These are phyloP conservation scores for Apamea sordens DNA, from an alignment of 2,888 invertebrate genomes.

Conservation along the genomic window DNA sequence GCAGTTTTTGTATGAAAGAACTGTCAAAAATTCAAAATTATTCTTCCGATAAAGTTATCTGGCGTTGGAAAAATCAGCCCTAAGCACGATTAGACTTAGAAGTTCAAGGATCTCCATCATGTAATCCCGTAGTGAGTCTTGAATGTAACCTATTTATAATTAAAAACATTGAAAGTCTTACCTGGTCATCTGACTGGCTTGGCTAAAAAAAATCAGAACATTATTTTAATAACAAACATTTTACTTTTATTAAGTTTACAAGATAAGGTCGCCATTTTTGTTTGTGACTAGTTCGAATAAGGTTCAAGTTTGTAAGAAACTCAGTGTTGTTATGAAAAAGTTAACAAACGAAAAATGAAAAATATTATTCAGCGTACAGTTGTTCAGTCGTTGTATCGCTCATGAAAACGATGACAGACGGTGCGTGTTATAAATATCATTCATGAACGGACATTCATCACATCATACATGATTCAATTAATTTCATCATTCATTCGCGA, in stretches of 20 bases:
- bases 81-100: background rate
- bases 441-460: background rate
- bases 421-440: background rate
- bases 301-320: background rate
- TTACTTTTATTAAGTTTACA: background rate
- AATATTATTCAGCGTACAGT: background rate
- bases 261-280: too few species aligned
- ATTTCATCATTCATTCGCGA: background rate
- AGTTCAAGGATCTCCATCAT: background rate
- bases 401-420: background rate
- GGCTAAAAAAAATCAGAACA: constrained; percentile 12
- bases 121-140: background rate
- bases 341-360: background rate
- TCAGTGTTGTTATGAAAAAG: background rate
- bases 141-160: background rate
- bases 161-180: background rate
- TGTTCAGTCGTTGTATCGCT: background rate
- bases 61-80: too few species aligned
- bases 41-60: too few species aligned
- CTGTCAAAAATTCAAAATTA: too few species aligned
- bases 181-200: constrained; percentile 41
- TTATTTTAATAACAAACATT: background rate
- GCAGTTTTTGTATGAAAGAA: too few species aligned
- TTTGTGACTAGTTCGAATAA: background rate
- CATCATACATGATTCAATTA: background rate